These are phyloP conservation scores for Eleutherodactylus coqui DNA, from an alignment of 2,797 vertebrate species.

Conservation along the genomic window DNA sequence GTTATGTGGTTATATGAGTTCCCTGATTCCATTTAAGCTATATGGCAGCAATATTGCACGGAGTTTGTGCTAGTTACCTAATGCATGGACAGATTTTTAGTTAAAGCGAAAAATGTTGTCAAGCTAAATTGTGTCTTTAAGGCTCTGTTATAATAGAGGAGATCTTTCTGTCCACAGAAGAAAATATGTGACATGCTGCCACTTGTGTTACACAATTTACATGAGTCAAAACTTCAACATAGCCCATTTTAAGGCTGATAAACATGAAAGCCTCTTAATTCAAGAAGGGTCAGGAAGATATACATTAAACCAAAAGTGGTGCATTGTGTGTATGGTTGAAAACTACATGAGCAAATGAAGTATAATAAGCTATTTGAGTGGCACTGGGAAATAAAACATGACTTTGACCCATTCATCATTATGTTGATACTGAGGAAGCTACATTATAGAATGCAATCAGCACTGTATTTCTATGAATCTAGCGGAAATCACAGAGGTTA, in stretches of 20 bases:
- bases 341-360: slow-evolving; percentile 11
- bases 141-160: background rate
- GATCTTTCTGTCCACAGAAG: background rate
- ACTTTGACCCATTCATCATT: background rate
- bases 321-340: slow-evolving; percentile 10
- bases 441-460: background rate
- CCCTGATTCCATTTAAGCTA: too few species aligned
- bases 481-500: background rate
- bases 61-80: too few species aligned
- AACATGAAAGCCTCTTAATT: background rate
- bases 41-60: too few species aligned
- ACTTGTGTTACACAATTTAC: background rate
- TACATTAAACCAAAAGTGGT: slow-evolving; percentile 15
- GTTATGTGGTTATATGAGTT: too few species aligned
- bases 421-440: background rate
- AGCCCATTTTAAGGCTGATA: background rate
- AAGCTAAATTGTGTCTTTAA: background rate
- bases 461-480: background rate
- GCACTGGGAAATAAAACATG: background rate
- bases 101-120: background rate
- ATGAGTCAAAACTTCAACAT: slow-evolving; percentile 9
- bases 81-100: background rate
- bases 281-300: background rate
- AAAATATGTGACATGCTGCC: background rate
- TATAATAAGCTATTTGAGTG: background rate